A percentile compares a stretch with the other conserved stretches of the same genome.
These are phyloP conservation scores for Coronaproctus castanopsis DNA, from an alignment of 2,888 invertebrate species.

Conservation along the genomic window DNA sequence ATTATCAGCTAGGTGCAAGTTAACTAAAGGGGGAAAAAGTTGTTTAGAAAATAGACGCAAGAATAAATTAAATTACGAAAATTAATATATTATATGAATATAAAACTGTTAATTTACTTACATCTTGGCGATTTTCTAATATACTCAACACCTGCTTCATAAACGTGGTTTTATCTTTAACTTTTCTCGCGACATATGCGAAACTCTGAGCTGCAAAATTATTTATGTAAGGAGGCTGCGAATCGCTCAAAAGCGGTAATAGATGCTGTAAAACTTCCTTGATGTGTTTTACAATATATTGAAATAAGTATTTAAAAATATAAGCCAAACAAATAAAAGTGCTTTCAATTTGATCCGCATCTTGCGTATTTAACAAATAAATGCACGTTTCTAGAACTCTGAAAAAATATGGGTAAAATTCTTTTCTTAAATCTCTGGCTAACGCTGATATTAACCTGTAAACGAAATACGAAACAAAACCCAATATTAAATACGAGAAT, in stretches of 20 bases:
- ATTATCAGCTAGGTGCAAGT: too few species aligned
- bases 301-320: slow-evolving; percentile 73
- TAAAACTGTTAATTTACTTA: slow-evolving; percentile 33
- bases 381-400: slow-evolving; percentile 52
- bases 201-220: slow-evolving; percentile 92
- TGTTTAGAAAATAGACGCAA: too few species aligned
- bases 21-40: too few species aligned
- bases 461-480: too few species aligned
- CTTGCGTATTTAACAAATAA: slow-evolving; percentile 46
- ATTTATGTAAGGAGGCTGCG: slow-evolving; percentile 63
- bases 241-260: slow-evolving; percentile 52
- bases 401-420: slow-evolving; percentile 72
- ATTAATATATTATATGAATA: too few species aligned
- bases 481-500: too few species aligned
- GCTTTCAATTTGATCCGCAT: slow-evolving; percentile 70
- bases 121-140: slow-evolving; percentile 43
- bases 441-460: slow-evolving; percentile 59
- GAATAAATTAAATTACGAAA: too few species aligned
- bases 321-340: slow-evolving; percentile 69
- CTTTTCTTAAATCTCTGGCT: slow-evolving; percentile 72
- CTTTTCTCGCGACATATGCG: slow-evolving; percentile 79
- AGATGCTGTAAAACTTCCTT: slow-evolving; percentile 46
- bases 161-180: slow-evolving; percentile 55
- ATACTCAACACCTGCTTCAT: slow-evolving; percentile 45
- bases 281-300: slow-evolving; percentile 57